Conservation (phyloP, 2,888 invertebrate species). For the Plusia festucae region DNA sequence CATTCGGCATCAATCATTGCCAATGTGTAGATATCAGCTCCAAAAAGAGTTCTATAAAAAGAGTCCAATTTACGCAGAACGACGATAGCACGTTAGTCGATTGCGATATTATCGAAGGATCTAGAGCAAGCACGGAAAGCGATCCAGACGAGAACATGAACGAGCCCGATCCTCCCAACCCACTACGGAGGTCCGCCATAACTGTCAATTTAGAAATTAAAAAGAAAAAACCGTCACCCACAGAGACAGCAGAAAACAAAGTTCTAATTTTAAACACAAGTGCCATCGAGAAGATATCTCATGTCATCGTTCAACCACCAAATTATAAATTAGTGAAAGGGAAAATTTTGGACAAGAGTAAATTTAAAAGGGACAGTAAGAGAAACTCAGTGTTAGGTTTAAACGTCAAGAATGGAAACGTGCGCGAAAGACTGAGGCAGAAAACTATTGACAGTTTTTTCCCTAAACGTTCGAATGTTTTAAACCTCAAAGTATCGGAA, state of each 20-base stretch:
- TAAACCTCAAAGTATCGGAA: slow-evolving; percentile 56
- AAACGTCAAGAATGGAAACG: slow-evolving; percentile 68
- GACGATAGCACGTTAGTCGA: slow-evolving; percentile 68
- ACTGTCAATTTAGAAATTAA: slow-evolving; percentile 83
- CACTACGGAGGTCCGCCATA: slow-evolving; percentile 71
- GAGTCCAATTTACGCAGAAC: slow-evolving; percentile 64
- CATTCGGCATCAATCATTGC: slow-evolving; percentile 73
- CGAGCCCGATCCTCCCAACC: slow-evolving; percentile 52
- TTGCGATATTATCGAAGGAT: slow-evolving; percentile 73
- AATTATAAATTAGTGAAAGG: slow-evolving; percentile 84
- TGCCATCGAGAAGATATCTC: slow-evolving; percentile 82
- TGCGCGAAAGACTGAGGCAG: slow-evolving; percentile 71
- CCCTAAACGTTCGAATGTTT: slow-evolving; percentile 62
- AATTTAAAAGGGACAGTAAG: slow-evolving; percentile 66
- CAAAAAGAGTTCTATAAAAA: slow-evolving; percentile 72
- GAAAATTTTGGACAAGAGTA: slow-evolving; percentile 71
- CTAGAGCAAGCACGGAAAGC: slow-evolving; percentile 65
- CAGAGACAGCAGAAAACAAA: slow-evolving; percentile 73
- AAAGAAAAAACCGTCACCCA: slow-evolving; percentile 74
- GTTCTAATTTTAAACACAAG: slow-evolving; percentile 87
- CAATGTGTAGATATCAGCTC: slow-evolving; percentile 71
- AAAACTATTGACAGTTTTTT: slow-evolving; percentile 75
- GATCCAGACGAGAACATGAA: slow-evolving; percentile 69
- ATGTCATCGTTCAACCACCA: slow-evolving; percentile 86
- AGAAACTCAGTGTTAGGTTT: slow-evolving; percentile 59